These are phyloP conservation scores for Drosophila peninsularis DNA, from an alignment of 2,888 invertebrate genomes.

Conservation along the genomic window DNA sequence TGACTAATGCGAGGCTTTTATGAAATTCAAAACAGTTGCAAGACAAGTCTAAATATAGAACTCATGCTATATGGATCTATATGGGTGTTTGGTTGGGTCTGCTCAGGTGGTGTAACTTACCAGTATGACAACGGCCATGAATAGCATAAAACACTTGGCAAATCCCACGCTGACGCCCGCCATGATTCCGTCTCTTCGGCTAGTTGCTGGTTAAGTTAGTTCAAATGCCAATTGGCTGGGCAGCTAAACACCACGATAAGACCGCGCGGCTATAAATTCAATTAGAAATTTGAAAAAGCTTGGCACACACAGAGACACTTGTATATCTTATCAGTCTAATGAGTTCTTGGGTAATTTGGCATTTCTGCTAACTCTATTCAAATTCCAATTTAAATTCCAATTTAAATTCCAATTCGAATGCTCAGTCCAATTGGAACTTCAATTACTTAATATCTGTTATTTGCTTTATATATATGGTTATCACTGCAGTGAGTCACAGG, in stretches of 20 bases:
- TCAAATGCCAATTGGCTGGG: conserved; percentile 19
- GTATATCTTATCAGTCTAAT: conserved; percentile 73
- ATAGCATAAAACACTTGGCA: conserved; percentile 82
- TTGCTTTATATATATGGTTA: conserved; percentile 14
- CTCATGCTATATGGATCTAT: not conserved
- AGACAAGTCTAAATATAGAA: not conserved
- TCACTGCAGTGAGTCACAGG: conserved; percentile 54
- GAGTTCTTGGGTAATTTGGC: conserved; percentile 51
- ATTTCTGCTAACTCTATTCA: conserved; percentile 16
- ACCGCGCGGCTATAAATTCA: conserved; percentile 58
- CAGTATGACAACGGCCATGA: conserved; percentile 82
- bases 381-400: conserved; percentile 6
- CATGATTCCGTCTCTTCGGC: conserved; percentile 55
- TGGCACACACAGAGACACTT: conserved; percentile 7
- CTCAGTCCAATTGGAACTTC: conserved; percentile 17
- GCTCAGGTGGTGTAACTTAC: conserved; percentile 67
- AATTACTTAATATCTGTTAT: conserved; percentile 18
- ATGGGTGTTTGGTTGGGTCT: too few species aligned
- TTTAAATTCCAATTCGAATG: conserved; percentile 22
- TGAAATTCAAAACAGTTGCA: not conserved
- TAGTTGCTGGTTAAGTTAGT: not conserved
- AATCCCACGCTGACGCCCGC: conserved; percentile 78
- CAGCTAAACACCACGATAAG: conserved; percentile 52
- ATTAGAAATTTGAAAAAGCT: conserved; percentile 57
- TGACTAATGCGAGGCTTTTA: conserved; percentile 17